Evolutionary conservation across 2,797 vertebrate genomes (phyloP), one percentile per base, ranked within the genome.

Genomic region (Heliangelus exortis): DNA sequence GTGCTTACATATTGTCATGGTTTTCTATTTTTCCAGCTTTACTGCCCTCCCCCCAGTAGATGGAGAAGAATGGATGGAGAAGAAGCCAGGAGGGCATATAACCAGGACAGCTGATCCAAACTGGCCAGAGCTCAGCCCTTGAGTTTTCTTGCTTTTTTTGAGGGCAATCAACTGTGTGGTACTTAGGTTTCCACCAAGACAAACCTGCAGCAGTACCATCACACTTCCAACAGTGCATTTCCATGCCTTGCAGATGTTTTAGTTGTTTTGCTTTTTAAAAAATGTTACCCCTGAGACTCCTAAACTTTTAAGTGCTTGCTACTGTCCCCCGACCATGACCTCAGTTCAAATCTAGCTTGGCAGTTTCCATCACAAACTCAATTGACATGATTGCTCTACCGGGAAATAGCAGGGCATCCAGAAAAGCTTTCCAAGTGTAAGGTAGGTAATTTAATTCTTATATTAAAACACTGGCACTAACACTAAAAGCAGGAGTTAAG

Each of bases 1-100:
- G n/a, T n/a, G n/a, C n/a, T n/a, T n/a, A n/a, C n/a, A 48, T n/a
- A 53, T 1, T 43, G 34, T 11, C 28, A 15, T 0, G 6, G 28
- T 19, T 13, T 80, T 39, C 69, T 29, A 3, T 19, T 72, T 48
- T 73, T 72, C 58, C 41, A 77, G 7, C 14, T 58, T 20, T 55
- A 41, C 28, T 28, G 0, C 3, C 6, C 18, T 8, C 18, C 31
- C 13, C 18, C 26, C 9, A 36, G 14, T 7, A 59, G 5, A 19
- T 54, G 5, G 16, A n/a, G n/a, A n/a, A n/a, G n/a, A n/a, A n/a
- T n/a, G 26, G 15, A 7, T 12, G 39, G 39, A 34, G 22, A 57
- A 63, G 12, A 59, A 73, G 31, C 2, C 50, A 39, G 13, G 9
- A 68, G 20, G 12, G n/a, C n/a, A 74, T 33, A 33, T 33, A 88